A percentile compares a stretch with the other conserved stretches of the same genome.
These are phyloP conservation scores for Drosophila auraria DNA, from an alignment of 1,140 invertebrate genomes.

Conservation along the genomic window DNA sequence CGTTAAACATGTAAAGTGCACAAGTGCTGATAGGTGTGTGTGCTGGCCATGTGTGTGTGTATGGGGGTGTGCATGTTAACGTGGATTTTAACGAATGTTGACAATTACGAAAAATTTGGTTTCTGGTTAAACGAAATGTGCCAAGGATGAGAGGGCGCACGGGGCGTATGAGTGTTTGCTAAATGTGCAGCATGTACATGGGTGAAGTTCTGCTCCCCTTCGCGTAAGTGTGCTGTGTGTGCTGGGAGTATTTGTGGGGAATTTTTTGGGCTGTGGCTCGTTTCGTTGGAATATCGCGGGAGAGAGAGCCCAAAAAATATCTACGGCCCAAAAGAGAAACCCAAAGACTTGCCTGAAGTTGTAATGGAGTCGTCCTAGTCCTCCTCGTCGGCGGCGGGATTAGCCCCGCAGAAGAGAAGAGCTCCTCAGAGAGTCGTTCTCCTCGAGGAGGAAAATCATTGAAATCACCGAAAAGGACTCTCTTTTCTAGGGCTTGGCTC, in stretches of 20 bases:
- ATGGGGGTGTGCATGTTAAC: conserved; percentile 50
- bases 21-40: conserved; percentile 65
- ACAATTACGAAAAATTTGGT: conserved; percentile 83
- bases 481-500: conserved; percentile 64
- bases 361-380: conserved; percentile 53
- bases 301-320: conserved; percentile 57
- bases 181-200: conserved; percentile 38
- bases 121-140: conserved; percentile 72
- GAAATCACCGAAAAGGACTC: conserved; percentile 4
- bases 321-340: conserved; percentile 32
- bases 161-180: conserved; percentile 52
- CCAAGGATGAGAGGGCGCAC: conserved; percentile 34
- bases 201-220: conserved; percentile 28
- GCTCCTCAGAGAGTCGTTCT: conserved; percentile 14
- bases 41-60: background rate
- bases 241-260: conserved; percentile 45
- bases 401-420: conserved; percentile 57
- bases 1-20: conserved; percentile 75
- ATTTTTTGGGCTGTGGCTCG: conserved; percentile 81
- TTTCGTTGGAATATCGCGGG: conserved; percentile 52
- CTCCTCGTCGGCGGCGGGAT: conserved; percentile 37
- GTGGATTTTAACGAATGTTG: conserved; percentile 80
- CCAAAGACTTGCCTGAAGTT: conserved; percentile 46
- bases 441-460: background rate
- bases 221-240: conserved; percentile 19